Base-by-base conservation (phyloP, 2,797 vertebrate genomes). In the Prunella strophiata region DNA sequence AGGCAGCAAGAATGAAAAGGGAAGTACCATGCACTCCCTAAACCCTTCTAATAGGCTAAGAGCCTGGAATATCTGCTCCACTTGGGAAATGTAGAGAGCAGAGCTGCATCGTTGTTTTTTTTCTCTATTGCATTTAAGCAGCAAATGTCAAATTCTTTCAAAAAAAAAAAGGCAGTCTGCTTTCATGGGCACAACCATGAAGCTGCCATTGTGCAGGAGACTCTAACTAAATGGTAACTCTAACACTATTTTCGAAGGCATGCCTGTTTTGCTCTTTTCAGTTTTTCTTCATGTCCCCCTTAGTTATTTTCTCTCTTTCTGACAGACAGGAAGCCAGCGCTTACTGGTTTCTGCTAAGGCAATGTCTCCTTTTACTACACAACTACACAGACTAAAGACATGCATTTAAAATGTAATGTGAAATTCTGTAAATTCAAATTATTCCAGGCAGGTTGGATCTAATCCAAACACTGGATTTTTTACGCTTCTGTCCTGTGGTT, bases 341-440 rank as follows among this genome's bases (percentile, higher is more conserved):
- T 65, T 89, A 59, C 45, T 78, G 62, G 6, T 50, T 96, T 96
- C 74, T 7, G 4, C 34, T 77, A 91, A 65, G 32, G 52, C 38
- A 93, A 66, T 1, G 8, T 95, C 73, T 89, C 42, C 38, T 89
- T 91, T 94, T 78, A 74, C 72, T 91, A 40, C 66, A 62, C 51
- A 93, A 36, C 75, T 65, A 89, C 50, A 70, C 29, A 71, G 67
- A 55, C n/a, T 95, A 66, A 78, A 89, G 68, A 66, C 26, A 43
- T 47, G 7, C 22, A 34, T 91, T 88, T 91, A 68, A 88, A 93
- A 92, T 40, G 12, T 70, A 76, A 95, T 50, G 32, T 50, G 66
- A 90, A 93, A 92, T 89, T 94, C 85, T 86, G 76, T 85, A 93
- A 93, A 96, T 89, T 83, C 72, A 78, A 78, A 89, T 89, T 94